A percentile compares a stretch with the other conserved stretches of the same genome.
Evolutionary conservation across 53 echinoderm and acorn worm species (phyloP).

Genomic region (Echinarachnius parma): DNA sequence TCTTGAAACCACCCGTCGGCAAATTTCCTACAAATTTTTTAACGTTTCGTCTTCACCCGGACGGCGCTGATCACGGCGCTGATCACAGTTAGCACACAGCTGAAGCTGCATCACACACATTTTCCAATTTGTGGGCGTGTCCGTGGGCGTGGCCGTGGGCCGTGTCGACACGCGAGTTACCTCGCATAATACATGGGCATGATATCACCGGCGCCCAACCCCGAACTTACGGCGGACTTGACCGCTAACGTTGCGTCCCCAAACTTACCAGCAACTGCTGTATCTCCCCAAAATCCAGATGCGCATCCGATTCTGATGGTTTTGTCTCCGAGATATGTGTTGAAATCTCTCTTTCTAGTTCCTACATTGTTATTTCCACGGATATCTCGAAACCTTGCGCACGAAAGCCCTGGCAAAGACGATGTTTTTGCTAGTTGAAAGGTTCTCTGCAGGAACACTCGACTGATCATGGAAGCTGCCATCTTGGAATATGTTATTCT

Average conservation of each 20-base stretch:
- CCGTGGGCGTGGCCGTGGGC: too few relatives aligned
- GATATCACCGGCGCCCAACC: background rate
- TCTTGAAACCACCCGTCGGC: too few relatives aligned
- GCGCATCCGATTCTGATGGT: conserved; percentile 85
- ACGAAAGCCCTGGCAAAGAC: background rate
- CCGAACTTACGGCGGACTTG: background rate
- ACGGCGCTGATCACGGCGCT: too few relatives aligned
- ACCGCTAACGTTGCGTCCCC: background rate
- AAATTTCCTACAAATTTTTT: too few relatives aligned
- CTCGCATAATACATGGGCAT: too few relatives aligned
- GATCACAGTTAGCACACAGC: too few relatives aligned
- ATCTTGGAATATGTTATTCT: conserved; percentile 18
- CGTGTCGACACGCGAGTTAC: too few relatives aligned
- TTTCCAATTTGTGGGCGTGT: too few relatives aligned
- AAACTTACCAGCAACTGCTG: conserved; percentile 69
- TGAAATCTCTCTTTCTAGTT: conserved; percentile 45
- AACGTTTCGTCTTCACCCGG: too few relatives aligned
- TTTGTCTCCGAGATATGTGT: conserved; percentile 48
- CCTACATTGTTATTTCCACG: too few relatives aligned
- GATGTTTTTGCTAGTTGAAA: conserved; percentile 18
- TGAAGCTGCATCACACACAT: too few relatives aligned
- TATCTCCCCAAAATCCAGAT: conserved; percentile 95
- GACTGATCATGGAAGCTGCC: conserved; percentile 58
- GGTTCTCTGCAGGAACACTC: conserved; percentile 2
- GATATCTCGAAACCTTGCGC: background rate